Evolutionary conservation across 2,797 vertebrate species (phyloP).

Genomic region (Harpagifer antarcticus): DNA sequence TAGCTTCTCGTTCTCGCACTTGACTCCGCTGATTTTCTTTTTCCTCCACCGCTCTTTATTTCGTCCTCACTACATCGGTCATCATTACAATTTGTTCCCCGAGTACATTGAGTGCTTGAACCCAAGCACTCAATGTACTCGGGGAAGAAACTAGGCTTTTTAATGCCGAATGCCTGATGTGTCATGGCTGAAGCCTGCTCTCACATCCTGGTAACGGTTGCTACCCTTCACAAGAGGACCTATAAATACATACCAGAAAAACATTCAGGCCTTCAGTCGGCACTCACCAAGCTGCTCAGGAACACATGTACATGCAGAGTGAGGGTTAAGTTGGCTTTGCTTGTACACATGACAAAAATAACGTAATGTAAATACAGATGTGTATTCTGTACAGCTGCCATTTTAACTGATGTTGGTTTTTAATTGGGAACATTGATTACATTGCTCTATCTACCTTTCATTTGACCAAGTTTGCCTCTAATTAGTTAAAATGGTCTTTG

Average conservation of each 20-base stretch:
- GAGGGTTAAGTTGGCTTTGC: slow-evolving; percentile 34
- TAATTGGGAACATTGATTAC: neutral
- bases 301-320: slow-evolving; percentile 34
- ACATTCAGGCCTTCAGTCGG: slow-evolving; percentile 56
- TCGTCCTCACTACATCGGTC: neutral
- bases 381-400: neutral
- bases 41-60: slow-evolving; percentile 11
- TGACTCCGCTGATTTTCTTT: neutral
- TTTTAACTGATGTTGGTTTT: neutral
- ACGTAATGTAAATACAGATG: slow-evolving; percentile 5
- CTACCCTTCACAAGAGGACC: slow-evolving; percentile 73
- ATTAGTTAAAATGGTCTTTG: neutral
- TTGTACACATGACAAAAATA: slow-evolving; percentile 12
- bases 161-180: slow-evolving; percentile 49
- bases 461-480: neutral
- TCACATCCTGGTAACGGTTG: slow-evolving; percentile 78
- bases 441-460: neutral
- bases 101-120: neutral
- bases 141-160: slow-evolving; percentile 23
- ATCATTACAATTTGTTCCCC: neutral
- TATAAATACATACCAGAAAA: slow-evolving; percentile 71
- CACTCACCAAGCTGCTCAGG: slow-evolving; percentile 56
- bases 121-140: too few relatives aligned
- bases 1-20: neutral
- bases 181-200: slow-evolving; percentile 58